Conservation (phyloP, 2,888 invertebrate genomes). For the Ligdia adustata region DNA sequence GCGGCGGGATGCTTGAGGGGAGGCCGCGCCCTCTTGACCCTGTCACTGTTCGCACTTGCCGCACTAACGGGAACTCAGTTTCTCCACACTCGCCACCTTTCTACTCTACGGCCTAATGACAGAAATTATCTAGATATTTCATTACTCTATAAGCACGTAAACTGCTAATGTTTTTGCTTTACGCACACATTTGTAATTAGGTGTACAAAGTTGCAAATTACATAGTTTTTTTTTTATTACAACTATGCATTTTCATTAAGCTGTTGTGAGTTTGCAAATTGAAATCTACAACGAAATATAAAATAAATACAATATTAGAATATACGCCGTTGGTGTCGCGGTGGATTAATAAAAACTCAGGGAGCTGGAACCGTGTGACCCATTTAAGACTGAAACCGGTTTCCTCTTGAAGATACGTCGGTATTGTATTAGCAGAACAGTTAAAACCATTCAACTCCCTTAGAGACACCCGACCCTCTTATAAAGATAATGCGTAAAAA, state of each 20-base stretch:
- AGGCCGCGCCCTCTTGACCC: slow-evolving; percentile 79
- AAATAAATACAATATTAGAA: slow-evolving; percentile 26
- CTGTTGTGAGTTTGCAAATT: slow-evolving; percentile 7
- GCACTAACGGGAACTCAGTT: slow-evolving; percentile 75
- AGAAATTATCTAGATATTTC: slow-evolving; percentile 51
- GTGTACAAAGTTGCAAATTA: no score
- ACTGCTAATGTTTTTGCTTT: background rate
- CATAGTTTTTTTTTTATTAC: no score
- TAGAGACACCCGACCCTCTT: slow-evolving; percentile 75
- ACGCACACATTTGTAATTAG: no score
- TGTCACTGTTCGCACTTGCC: slow-evolving; percentile 74
- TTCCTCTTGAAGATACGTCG: slow-evolving; percentile 76
- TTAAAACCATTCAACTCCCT: slow-evolving; percentile 77
- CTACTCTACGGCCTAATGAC: slow-evolving; percentile 52
- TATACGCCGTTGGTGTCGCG: slow-evolving; percentile 53
- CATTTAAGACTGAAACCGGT: slow-evolving; percentile 81
- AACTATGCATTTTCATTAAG: no score
- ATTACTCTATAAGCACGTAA: slow-evolving; percentile 38
- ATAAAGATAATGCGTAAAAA: slow-evolving; percentile 75
- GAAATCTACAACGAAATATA: slow-evolving; percentile 11
- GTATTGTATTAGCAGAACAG: slow-evolving; percentile 77
- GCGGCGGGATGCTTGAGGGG: slow-evolving; percentile 67
- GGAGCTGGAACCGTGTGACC: slow-evolving; percentile 82
- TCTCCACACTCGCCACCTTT: slow-evolving; percentile 53
- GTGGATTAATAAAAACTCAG: slow-evolving; percentile 69